Base-by-base conservation (phyloP, 1,140 invertebrate species). In the Metopolophium dirhodum region DNA sequence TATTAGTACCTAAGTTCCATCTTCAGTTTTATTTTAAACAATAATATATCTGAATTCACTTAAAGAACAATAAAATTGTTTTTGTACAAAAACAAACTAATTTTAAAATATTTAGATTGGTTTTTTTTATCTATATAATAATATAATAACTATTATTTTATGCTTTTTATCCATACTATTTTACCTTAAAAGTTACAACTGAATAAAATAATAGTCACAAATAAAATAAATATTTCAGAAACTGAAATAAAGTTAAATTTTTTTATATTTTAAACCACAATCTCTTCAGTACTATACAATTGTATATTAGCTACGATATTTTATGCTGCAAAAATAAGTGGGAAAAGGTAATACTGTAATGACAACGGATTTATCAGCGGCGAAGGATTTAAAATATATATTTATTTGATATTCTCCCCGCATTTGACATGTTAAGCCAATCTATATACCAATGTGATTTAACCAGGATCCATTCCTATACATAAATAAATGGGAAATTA, bases 321-420 rank as follows among this genome's bases (percentile, higher is more conserved):
- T 23, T 41, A 83, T 41, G 82, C 35, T 37, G 35, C 20, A 37
- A 83, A 68, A 83, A 37, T 37, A 41, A 41, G 37, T 35, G 37
- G 37, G 37, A 83, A 83, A 83, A 83, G n/a, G 22, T 83, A 83
- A 83, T 83, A 26, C 83, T 45, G 41, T 41, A 85, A 85, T 85
- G 83, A 85, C 83, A 85, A 85, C 77, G 9, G 83, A 85, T 41
- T 85, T 85, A 85, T 85, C 8, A 30, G 41, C 2, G 23, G 23
- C 83, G 23, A 85, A 85, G 83, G 83, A 85, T 85, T 85, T 85
- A 41, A 85, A 85, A 41, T 85, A 41, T 41, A 41, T 85, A 85
- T 45, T 85, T 85, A 85, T 45, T 85, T 41, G 37, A 41, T 85
- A 41, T 41, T 41, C 37, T 85, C 37, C 9, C 83, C 83, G 11